Evolutionary conservation across 1,140 invertebrate genomes (phyloP), one percentile per base, ranked within the genome.

Genomic region (Lineus longissimus): DNA sequence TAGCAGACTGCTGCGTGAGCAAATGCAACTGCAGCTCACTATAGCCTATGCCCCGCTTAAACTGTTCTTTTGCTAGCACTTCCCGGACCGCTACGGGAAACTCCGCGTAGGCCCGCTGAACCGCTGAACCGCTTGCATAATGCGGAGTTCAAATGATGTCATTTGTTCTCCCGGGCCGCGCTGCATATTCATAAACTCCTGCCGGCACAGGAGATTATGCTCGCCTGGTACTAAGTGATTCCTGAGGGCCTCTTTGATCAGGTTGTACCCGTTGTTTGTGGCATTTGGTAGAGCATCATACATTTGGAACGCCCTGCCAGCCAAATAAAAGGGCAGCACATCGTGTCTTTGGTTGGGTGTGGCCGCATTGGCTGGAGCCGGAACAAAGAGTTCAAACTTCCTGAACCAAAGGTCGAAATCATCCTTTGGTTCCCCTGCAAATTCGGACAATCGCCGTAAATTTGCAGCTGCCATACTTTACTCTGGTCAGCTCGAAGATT

Each of bases 11-110:
- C 4, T 51, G 47, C n/a, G 47, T 51, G 47, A 51, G 47, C 6
- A 51, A n/a, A n/a, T 51, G 47, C 9, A 51, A n/a, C n/a, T 51
- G 47, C 47, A 51, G 47, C n/a, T 51, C 47, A 51, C 47, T 27
- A 51, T 51, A 19, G 6, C 47, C 47, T 4, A 51, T 51, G 9
- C 47, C 47, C 25, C 47, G n/a, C n/a, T 7, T 51, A 51, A 51
- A 51, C 25, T 51, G 47, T n/a, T 51, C 47, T n/a, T 51, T 51
- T 19, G 47, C 47, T 6, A 51, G 47, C 6, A n/a, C 47, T 9
- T 51, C 25, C 4, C 47, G 47, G 25, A n/a, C 47, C 4, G 6
- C 47, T 51, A 9, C 47, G 4, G 47, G 47, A 51, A 51, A 51
- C n/a, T 51, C 47, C n/a, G 6, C 25, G 47, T 51, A 51, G n/a